Evolutionary conservation across 2,888 invertebrate genomes (phyloP).

Genomic region (Cerastis leucographa): DNA sequence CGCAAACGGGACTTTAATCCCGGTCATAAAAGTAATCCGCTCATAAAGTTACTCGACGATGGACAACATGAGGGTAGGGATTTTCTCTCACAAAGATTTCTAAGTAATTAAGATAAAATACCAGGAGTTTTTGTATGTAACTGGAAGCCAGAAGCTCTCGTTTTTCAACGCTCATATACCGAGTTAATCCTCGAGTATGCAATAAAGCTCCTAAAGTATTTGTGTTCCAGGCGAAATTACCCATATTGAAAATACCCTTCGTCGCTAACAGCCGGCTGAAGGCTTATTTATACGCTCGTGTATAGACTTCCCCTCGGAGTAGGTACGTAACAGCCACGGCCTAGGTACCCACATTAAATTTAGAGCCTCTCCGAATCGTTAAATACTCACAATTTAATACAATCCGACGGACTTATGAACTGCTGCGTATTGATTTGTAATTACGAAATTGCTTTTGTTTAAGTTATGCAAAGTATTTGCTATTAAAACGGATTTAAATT

Average conservation of each 20-base stretch:
- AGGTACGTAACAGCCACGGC: constrained; percentile 77
- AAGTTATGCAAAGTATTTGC: constrained; percentile 80
- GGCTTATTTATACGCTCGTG: constrained; percentile 86
- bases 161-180: constrained; percentile 89
- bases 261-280: constrained; percentile 86
- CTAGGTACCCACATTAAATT: constrained; percentile 77
- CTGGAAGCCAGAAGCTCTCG: constrained; percentile 81
- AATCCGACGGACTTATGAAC: constrained; percentile 75
- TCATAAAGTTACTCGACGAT: constrained; percentile 90
- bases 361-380: constrained; percentile 73
- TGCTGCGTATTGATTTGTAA: constrained; percentile 81
- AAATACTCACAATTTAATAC: constrained; percentile 79
- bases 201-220: constrained; percentile 90
- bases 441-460: constrained; percentile 79
- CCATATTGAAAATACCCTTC: constrained; percentile 90
- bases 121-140: constrained; percentile 87
- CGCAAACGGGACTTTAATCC: constrained; percentile 89
- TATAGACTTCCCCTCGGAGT: constrained; percentile 75
- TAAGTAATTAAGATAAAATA: constrained; percentile 90
- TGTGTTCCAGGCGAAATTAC: constrained; percentile 89
- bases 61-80: constrained; percentile 90
- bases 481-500: constrained; percentile 76
- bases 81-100: constrained; percentile 89
- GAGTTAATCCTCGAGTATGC: constrained; percentile 89
- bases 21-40: constrained; percentile 90